Conservation (phyloP, 2,888 invertebrate species). For the Ptilodon capucinus region DNA sequence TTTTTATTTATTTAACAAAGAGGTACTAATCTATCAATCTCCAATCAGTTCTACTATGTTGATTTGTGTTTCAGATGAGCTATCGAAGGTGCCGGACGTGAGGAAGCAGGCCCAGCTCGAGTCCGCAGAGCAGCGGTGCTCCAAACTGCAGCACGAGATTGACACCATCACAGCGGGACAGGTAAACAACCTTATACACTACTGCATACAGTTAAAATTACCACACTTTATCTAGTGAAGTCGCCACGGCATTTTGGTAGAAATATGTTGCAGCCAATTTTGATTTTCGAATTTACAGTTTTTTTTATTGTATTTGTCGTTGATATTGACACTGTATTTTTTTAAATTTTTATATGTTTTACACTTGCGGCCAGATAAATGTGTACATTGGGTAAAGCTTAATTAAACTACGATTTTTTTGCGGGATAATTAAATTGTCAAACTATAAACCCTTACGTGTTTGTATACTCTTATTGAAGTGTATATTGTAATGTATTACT, state of each 20-base stretch:
- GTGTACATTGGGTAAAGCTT: no score
- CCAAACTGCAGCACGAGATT: conserved; percentile 68
- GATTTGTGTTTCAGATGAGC: conserved; percentile 55
- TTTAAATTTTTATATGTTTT: conserved; percentile 28
- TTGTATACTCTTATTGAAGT: background rate
- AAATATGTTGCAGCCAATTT: conserved; percentile 45
- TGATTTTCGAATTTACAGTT: conserved; percentile 9
- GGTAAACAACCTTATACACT: conserved; percentile 42
- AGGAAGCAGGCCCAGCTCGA: conserved; percentile 72
- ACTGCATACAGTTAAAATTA: conserved; percentile 12
- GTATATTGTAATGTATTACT: background rate
- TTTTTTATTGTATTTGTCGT: conserved; percentile 18
- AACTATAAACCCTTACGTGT: background rate
- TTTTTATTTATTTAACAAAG: no score
- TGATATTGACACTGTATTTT: conserved; percentile 26
- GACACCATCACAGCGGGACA: conserved; percentile 67
- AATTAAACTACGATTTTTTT: no score
- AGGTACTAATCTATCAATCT: no score
- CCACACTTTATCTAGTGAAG: conserved; percentile 16
- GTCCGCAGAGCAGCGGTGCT: conserved; percentile 67
- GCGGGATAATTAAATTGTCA: no score
- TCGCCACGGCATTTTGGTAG: conserved; percentile 28
- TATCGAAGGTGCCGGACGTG: conserved; percentile 73
- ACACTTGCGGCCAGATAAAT: conserved; percentile 27
- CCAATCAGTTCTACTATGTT: background rate